phyloP scores from a whole-genome alignment of 2,888 invertebrate species.

The Rhabditophanes sp. region DNA sequence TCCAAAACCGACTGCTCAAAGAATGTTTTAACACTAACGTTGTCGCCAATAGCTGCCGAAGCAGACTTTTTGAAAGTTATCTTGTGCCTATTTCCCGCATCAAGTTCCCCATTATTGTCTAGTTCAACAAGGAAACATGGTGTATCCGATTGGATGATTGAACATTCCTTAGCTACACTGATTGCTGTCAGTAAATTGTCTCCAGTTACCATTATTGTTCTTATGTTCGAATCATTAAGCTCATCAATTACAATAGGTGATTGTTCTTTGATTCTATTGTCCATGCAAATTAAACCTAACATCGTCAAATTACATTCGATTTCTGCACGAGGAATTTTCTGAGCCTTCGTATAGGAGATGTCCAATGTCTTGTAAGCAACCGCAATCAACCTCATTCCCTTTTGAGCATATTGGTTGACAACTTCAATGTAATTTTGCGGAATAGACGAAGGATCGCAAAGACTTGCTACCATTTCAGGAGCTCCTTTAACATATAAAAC shows the following conservation, averaged over 20 bases:
- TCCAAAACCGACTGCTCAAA: no score
- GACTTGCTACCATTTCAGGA: conserved; percentile 48
- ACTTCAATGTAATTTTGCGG: conserved; percentile 48
- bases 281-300: conserved; percentile 75
- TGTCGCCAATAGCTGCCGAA: no score
- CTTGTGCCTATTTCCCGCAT: no score
- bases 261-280: conserved; percentile 61
- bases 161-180: conserved; percentile 73
- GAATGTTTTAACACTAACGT: no score
- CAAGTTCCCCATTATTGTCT: conserved; percentile 11
- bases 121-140: conserved; percentile 29
- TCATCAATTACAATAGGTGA: conserved; percentile 46
- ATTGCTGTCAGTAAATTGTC: conserved; percentile 82
- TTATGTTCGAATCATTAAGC: conserved; percentile 54
- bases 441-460: conserved; percentile 48
- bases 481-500: conserved; percentile 51
- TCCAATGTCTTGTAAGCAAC: conserved; percentile 47
- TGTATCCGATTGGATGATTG: conserved; percentile 41
- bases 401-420: conserved; percentile 48
- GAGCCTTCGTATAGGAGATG: conserved; percentile 42
- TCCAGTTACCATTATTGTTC: conserved; percentile 73
- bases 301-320: conserved; percentile 53
- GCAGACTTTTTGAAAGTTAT: no score
- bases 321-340: conserved; percentile 24
- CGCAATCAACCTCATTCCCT: conserved; percentile 48